Evolutionary conservation across 2,113 vertebrate genomes (phyloP), one percentile per base, ranked within the genome.

Genomic region (Motacilla tschutschensis): DNA sequence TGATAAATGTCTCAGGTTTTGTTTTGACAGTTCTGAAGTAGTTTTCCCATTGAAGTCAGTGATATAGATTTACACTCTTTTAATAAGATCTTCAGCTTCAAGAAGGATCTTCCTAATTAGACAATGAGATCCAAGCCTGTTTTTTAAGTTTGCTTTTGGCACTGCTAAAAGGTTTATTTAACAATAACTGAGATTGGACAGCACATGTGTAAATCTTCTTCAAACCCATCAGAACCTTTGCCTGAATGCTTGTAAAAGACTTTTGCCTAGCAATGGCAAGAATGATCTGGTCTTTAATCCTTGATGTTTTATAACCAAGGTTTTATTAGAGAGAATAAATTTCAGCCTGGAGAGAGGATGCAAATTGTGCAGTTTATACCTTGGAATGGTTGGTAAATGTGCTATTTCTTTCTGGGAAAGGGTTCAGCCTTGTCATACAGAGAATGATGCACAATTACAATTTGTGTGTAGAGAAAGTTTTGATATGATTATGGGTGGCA

Each of bases 291-390:
- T 82, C 22, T 84, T 75, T 83, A 65, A 25, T 83, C n/a, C 36
- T 48, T 17, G 31, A 41, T 44, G 16, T 74, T 89, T 82, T 84
- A 44, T 86, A 63, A 63, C 22, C 20, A 59, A 73, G 20, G 8
- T 79, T 92, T 87, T 90, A 77, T 65, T 77, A 48, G 25, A 70
- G 33, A 63, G 79, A 90, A 85, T 90, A 72, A 83, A 87, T 76
- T 74, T 79, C 63, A 55, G 1, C 43, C 55, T 70, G 67, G 79
- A 73, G 55, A 88, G 19, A 67, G 33, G 12, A 69, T 48, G n/a
- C 9, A 76, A 65, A 82, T 85, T 33, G 54, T 73, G 40, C 60
- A 47, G 31, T 85, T 87, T 62, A 48, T 66, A 48, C 60, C 60
- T 78, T 88, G 66, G 17, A 79, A 58, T 65, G 21, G 10, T 40